Base-by-base conservation (phyloP, 2,113 vertebrate species). In the Antechinus stuartii region DNA sequence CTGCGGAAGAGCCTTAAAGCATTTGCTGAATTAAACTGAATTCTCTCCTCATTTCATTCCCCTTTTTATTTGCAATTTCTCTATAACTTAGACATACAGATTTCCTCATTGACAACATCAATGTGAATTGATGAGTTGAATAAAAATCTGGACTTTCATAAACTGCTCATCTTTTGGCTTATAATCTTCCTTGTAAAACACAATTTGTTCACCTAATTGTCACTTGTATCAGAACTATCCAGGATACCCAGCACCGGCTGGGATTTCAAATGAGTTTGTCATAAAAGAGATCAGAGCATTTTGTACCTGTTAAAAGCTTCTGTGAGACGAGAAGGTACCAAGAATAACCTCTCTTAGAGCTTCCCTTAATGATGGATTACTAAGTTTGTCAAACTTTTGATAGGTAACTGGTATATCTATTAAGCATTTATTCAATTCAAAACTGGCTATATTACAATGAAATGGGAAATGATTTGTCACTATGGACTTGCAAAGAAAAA, bases 271-370 rank as follows among this genome's bases (percentile, higher is more conserved):
- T 96, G 94, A 97, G 22, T 95, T 97, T 96, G 92, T 96, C 55
- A 50, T 84, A 55, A 57, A 90, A 26, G 0, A 92, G 91, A 56
- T 56, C 55, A 94, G 90, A 96, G 90, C 93, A 92, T 95, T 92
- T 96, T 97, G 76, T 95, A 97, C 93, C 91, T 96, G 52, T 92
- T 97, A 98, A 97, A 98, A 94, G 27, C 97, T 90, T 96, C 96
- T 92, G 27, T 55, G 22, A 95, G 27, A 46, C 26, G 57, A 93
- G 89, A 50, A 96, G 22, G 61, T 68, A 91, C 25, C 14, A 93
- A 93, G 92, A 96, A 95, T 35, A 96, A 93, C 95, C 14, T 23
- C 61, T 46, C 54, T 27, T 93, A 61, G n/a, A 95, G 94, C 57
- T 46, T 95, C 95, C 1, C 22, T 91, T 26, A 92, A 94, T 94